A percentile compares a stretch with the other conserved stretches of the same genome.
Conservation (phyloP, 1,140 invertebrate species). For the Monomorium pharaonis region DNA sequence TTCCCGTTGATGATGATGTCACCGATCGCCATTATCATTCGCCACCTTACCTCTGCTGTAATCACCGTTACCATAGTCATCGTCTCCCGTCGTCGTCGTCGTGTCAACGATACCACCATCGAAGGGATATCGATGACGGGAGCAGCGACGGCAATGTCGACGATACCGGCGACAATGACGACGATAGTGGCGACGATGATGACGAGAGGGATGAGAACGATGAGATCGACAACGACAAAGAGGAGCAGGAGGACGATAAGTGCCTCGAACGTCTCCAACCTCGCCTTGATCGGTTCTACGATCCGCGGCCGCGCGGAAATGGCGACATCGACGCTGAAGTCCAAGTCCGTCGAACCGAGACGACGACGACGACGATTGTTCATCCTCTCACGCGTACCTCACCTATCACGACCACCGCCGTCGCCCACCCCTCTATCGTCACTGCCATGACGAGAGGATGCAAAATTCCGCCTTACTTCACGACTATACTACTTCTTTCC, state of each 20-base stretch:
- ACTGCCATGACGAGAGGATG: constrained; percentile 75
- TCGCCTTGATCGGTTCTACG: constrained; percentile 54
- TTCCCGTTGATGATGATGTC: constrained; percentile 56
- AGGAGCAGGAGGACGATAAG: not conserved
- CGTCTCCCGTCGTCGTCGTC: constrained; percentile 47
- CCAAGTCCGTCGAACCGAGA: constrained; percentile 20
- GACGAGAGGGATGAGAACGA: constrained; percentile 19
- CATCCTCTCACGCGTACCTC: constrained; percentile 48
- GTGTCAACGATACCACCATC: constrained; percentile 44
- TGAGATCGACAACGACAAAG: not conserved
- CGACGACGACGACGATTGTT: constrained; percentile 13
- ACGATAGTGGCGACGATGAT: not conserved
- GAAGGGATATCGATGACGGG: constrained; percentile 55
- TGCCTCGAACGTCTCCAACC: constrained; percentile 36
- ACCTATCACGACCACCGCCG: constrained; percentile 29
- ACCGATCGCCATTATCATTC: constrained; percentile 55
- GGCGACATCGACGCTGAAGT: constrained; percentile 28
- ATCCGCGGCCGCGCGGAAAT: constrained; percentile 27
- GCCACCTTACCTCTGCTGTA: constrained; percentile 59
- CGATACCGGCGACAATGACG: constrained; percentile 23
- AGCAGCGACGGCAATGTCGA: constrained; percentile 50
- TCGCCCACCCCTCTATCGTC: constrained; percentile 58
- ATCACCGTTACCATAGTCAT: constrained; percentile 56
- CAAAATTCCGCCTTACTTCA: constrained; percentile 80
- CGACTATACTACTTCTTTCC: constrained; percentile 80